Percentiles rank a stretch among this genome's conserved stretches.
Evolutionary conservation across 2,113 vertebrate genomes (phyloP).

Genomic region (Xerus inauris): DNA sequence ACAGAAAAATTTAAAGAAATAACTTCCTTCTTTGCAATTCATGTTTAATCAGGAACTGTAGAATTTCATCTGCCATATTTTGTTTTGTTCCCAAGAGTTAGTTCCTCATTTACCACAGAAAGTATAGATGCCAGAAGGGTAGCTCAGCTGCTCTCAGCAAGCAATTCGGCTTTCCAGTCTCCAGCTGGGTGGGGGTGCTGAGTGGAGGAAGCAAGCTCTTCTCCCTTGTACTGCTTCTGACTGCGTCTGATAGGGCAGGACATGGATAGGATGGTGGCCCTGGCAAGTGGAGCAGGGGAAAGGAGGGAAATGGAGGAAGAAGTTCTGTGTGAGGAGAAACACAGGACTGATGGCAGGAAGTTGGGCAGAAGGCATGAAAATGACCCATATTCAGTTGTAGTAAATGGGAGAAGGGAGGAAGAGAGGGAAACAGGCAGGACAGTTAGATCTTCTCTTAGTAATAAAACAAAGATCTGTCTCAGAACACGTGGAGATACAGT

Average conservation of each 20-base stretch:
- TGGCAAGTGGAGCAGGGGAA: neutral
- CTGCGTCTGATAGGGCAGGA: neutral
- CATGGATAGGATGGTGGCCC: no score
- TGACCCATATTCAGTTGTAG: neutral
- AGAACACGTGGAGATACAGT: neutral
- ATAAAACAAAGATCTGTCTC: neutral
- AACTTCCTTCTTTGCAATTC: slow-evolving; percentile 42
- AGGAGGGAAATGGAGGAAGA: neutral
- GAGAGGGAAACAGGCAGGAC: neutral
- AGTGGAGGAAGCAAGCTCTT: neutral
- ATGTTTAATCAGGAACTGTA: slow-evolving; percentile 55
- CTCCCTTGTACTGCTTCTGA: neutral
- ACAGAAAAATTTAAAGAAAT: slow-evolving; percentile 50
- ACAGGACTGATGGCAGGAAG: neutral
- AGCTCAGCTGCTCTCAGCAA: neutral
- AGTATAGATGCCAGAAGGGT: neutral
- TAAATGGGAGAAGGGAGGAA: neutral
- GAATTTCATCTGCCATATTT: neutral
- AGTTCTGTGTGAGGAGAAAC: neutral
- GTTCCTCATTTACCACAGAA: neutral
- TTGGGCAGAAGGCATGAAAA: neutral
- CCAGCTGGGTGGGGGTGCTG: neutral
- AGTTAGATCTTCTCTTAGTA: neutral
- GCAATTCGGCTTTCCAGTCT: neutral
- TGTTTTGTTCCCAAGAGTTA: neutral